Conservation (phyloP, 2,797 vertebrate genomes). For the Fistularia tabacaria region DNA sequence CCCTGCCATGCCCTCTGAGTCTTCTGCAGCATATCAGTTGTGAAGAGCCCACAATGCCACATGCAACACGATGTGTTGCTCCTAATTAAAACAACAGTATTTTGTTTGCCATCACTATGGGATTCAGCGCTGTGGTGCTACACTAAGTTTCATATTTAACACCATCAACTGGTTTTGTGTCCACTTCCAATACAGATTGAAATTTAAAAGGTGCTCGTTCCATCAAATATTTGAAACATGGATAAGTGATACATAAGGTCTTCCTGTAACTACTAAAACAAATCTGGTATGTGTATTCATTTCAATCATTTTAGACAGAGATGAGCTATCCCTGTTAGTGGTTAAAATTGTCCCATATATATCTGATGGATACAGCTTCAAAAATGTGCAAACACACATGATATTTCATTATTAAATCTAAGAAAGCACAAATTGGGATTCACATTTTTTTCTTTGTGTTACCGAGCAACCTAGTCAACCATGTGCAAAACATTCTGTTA, state of each 20-base stretch:
- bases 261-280: conserved; percentile 2
- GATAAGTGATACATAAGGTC: conserved; percentile 7
- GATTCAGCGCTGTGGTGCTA: conserved; percentile 47
- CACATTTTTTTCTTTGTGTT: conserved; percentile 63
- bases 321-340: conserved; percentile 14
- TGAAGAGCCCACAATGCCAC: no score
- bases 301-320: conserved; percentile 11
- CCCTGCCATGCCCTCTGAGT: no score
- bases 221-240: no score
- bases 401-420: conserved; percentile 59
- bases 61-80: no score
- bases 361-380: conserved; percentile 26
- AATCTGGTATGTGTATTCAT: conserved; percentile 8
- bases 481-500: conserved; percentile 44
- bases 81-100: no score
- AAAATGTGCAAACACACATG: conserved; percentile 38
- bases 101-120: conserved; percentile 44
- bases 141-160: conserved; percentile 48
- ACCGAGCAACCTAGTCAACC: conserved; percentile 71
- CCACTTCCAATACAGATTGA: conserved; percentile 19
- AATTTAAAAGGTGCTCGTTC: conserved; percentile 8
- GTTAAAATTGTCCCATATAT: conserved; percentile 17
- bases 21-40: no score
- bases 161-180: conserved; percentile 27
- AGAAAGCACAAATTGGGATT: conserved; percentile 36